Evolutionary conservation across 2,797 vertebrate species (phyloP).

Genomic region (Serranus cabrilla): DNA sequence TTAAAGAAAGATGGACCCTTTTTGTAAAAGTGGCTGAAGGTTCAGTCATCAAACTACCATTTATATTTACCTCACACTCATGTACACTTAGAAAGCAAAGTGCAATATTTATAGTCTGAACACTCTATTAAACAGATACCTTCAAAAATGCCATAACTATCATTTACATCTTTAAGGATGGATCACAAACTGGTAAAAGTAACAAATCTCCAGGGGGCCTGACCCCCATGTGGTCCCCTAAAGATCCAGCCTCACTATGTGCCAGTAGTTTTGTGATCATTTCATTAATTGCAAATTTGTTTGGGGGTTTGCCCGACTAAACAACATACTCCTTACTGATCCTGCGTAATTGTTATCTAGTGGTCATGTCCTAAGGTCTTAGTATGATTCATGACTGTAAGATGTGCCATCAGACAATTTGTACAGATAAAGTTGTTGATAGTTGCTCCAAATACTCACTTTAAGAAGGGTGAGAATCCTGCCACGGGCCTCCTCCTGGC

Average conservation of each 20-base stretch:
- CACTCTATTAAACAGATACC: not conserved
- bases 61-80: not conserved
- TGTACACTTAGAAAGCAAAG: not conserved
- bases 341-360: not conserved
- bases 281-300: not conserved
- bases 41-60: not conserved
- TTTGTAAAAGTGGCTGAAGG: not conserved
- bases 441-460: not conserved
- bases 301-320: not conserved
- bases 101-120: not conserved
- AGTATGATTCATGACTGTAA: not conserved
- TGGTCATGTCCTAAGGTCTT: not conserved
- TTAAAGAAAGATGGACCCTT: not conserved
- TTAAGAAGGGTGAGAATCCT: not conserved
- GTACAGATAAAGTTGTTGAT: conserved; percentile 10
- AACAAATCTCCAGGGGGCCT: too few relatives aligned
- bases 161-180: not conserved
- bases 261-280: too few relatives aligned
- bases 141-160: not conserved
- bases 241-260: not conserved
- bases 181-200: not conserved
- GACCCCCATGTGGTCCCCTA: not conserved
- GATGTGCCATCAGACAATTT: not conserved
- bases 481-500: not conserved
- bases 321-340: not conserved